Evolutionary conservation across 2,888 invertebrate species (phyloP).

Genomic region (Temnothorax rugatulus): DNA sequence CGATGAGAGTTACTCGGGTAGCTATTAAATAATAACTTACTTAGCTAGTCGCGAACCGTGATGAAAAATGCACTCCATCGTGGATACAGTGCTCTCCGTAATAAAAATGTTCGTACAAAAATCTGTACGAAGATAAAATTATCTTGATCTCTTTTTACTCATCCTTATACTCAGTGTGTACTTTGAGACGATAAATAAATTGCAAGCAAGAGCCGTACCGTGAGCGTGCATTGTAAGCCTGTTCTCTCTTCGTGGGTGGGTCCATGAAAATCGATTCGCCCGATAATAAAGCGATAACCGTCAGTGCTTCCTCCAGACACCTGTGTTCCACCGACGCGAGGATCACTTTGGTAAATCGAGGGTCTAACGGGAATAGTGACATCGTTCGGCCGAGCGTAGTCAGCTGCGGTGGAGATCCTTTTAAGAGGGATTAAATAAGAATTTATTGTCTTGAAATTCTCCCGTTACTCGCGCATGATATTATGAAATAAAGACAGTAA

Average conservation of each 20-base stretch:
- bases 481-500: neutral
- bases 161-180: neutral
- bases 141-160: neutral
- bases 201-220: conserved; percentile 80
- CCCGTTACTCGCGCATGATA: neutral
- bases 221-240: conserved; percentile 90
- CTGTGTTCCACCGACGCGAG: conserved; percentile 92
- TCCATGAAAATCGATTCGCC: conserved; percentile 95
- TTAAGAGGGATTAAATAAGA: conserved; percentile 50
- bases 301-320: conserved; percentile 94
- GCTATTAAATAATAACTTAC: conserved; percentile 25
- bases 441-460: conserved; percentile 28
- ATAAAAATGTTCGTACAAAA: neutral
- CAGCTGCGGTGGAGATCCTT: conserved; percentile 88
- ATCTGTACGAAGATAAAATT: neutral
- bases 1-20: neutral
- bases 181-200: neutral
- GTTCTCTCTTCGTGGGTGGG: conserved; percentile 91
- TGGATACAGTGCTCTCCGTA: neutral
- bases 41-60: neutral
- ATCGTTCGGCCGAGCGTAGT: conserved; percentile 94
- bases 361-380: conserved; percentile 97
- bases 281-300: conserved; percentile 95
- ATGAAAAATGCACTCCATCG: neutral
- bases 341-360: conserved; percentile 94